These are phyloP conservation scores for Strigamia crassipes DNA, from an alignment of 2,888 invertebrate genomes.

Conservation along the genomic window DNA sequence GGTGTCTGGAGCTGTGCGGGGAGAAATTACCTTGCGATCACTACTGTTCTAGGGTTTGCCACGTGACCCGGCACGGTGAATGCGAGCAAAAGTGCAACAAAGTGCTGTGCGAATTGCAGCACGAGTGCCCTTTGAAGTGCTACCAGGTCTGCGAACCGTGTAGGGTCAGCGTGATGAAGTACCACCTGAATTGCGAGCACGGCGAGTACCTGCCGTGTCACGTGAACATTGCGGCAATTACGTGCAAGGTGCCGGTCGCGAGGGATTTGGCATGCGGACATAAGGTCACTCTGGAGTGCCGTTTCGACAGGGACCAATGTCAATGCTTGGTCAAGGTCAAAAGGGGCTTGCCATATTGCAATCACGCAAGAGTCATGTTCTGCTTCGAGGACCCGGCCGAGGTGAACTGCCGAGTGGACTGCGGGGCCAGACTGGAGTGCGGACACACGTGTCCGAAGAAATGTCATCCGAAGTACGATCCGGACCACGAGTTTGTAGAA, in stretches of 20 bases:
- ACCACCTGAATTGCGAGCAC: constrained; percentile 53
- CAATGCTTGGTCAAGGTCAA: neutral
- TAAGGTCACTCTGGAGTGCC: constrained; percentile 15
- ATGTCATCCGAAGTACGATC: constrained; percentile 47
- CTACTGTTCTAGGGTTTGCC: constrained; percentile 48
- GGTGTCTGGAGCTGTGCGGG: constrained; percentile 13
- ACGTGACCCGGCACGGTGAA: constrained; percentile 10
- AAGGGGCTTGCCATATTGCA: constrained; percentile 41
- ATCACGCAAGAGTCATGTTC: constrained; percentile 52
- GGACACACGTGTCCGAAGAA: constrained; percentile 51
- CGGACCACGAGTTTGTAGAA: neutral
- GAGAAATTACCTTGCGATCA: constrained; percentile 55
- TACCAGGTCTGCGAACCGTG: constrained; percentile 55
- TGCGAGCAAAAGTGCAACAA: constrained; percentile 53
- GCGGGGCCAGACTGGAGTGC: constrained; percentile 56
- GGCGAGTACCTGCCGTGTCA: constrained; percentile 14
- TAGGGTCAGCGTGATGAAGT: constrained; percentile 50
- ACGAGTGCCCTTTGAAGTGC: constrained; percentile 54
- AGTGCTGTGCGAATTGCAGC: constrained; percentile 48
- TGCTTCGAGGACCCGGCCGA: constrained; percentile 43
- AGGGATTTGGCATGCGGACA: neutral
- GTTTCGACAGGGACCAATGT: neutral
- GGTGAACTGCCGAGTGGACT: constrained; percentile 53
- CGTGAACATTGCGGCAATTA: neutral
- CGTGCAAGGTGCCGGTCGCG: neutral